A percentile compares a stretch with the other conserved stretches of the same genome.
Evolutionary conservation across 2,113 vertebrate genomes (phyloP).

Genomic region (Leucopternis melanops): DNA sequence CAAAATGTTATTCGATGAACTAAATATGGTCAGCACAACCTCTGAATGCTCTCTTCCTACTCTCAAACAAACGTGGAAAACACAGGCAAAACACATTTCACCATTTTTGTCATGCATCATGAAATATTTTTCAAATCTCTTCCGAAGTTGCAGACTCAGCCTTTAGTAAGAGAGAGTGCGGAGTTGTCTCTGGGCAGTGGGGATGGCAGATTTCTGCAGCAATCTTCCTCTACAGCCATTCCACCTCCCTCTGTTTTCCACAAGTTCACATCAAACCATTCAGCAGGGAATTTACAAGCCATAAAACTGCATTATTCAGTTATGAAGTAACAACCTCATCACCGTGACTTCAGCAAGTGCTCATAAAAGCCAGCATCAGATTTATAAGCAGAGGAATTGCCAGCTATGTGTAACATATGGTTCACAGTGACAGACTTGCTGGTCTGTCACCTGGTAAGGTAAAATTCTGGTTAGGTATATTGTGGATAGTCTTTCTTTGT

Average conservation of each 20-base stretch:
- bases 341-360: constrained; percentile 21
- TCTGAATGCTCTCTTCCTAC: neutral
- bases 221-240: neutral
- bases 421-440: neutral
- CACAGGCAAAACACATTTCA: neutral
- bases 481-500: neutral
- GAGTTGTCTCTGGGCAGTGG: neutral
- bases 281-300: constrained; percentile 14
- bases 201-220: neutral
- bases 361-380: constrained; percentile 2
- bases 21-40: neutral
- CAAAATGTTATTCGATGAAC: neutral
- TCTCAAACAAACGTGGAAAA: neutral
- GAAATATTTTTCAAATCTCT: neutral
- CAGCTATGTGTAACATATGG: neutral
- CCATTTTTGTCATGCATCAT: neutral
- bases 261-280: neutral
- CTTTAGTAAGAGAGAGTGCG: neutral
- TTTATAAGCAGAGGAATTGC: constrained; percentile 12
- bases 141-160: neutral
- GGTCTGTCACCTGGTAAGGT: neutral
- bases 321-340: constrained; percentile 46
- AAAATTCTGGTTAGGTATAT: neutral
- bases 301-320: constrained; percentile 38
- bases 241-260: neutral